These are phyloP conservation scores for Athalia rosae DNA, from an alignment of 2,888 invertebrate species.

Conservation along the genomic window DNA sequence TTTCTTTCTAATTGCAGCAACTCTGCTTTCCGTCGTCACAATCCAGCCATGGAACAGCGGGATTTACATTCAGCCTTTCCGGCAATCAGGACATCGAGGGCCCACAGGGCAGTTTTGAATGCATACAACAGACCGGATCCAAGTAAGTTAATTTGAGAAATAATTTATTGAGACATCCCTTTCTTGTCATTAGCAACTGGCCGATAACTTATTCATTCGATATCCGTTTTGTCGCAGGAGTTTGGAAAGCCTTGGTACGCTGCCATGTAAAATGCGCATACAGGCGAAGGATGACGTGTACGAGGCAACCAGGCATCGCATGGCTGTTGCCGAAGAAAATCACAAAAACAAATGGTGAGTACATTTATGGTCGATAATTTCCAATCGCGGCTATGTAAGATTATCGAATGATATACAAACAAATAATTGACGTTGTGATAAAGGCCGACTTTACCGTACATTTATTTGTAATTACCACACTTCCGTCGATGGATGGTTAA, in stretches of 20 bases:
- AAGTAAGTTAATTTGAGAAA: constrained; percentile 65
- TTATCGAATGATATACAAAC: neutral
- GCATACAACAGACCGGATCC: constrained; percentile 83
- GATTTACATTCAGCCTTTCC: constrained; percentile 87
- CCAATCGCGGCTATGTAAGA: neutral
- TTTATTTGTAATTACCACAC: neutral
- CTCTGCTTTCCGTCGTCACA: constrained; percentile 84
- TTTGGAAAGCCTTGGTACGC: constrained; percentile 88
- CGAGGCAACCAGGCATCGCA: constrained; percentile 92
- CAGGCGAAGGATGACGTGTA: constrained; percentile 97
- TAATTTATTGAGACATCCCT: neutral
- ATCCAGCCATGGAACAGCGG: constrained; percentile 75
- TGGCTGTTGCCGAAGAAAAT: constrained; percentile 94
- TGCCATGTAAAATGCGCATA: constrained; percentile 92
- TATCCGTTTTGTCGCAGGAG: constrained; percentile 73
- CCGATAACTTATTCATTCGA: constrained; percentile 38
- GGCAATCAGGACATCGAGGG: constrained; percentile 88
- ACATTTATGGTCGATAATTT: constrained; percentile 16
- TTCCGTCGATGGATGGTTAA: neutral
- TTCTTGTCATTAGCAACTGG: neutral
- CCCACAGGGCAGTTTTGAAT: constrained; percentile 94
- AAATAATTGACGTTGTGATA: neutral
- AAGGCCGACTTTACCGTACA: constrained; percentile 5
- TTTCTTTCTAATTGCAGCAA: constrained; percentile 76
- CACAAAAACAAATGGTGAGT: constrained; percentile 93